Base-by-base conservation (phyloP, 2,888 invertebrate genomes). In the Ochropleura plecta region DNA sequence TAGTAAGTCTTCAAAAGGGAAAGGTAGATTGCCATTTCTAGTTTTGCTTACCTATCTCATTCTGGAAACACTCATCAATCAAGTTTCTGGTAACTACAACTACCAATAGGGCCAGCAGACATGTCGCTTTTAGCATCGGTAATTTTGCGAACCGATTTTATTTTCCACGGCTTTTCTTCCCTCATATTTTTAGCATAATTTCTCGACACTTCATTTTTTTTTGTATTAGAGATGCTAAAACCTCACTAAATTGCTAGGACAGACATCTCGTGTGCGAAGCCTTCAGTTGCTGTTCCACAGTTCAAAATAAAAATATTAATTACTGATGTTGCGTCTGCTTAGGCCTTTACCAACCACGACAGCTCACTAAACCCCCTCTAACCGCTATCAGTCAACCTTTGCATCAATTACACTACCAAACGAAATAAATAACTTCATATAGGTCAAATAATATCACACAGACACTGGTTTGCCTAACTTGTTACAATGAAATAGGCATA, bases 401-500 rank as follows among this genome's bases (percentile, higher is more conserved):
- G 80, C 62, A 67, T 66, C 69, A 55, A 82, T 68, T 81, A 82
- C 66, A 57, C 70, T 81, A 81, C 55, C 57, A 73, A 80, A 83
- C 4, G 7, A 53, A 62, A 69, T 42, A 67, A 48, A 44, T n/a
- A 42, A 62, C 46, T 42, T 72, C n/a, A 66, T 75, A 80, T 86
- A 78, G 84, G 88, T 89, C 88, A 90, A 87, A 85, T 70, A 79
- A 89, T 89, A 90, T 88, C 89, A 90, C 87, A 87, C 78, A 76
- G 77, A 78, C 69, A 59, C 62, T 72, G 59, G 69, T 78, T 69
- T 76, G 88, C 89, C 89, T 91, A 92, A 90, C 85, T 83, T 83
- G 81, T 86, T 92, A 93, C 88, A 92, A 92, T 93, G 91, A 93
- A 94, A 91, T 94, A 93, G 92, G 92, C 92, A 92, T 94, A 92